Evolutionary conservation across 2,113 vertebrate species (phyloP).

Genomic region (Nycticebus coucang): DNA sequence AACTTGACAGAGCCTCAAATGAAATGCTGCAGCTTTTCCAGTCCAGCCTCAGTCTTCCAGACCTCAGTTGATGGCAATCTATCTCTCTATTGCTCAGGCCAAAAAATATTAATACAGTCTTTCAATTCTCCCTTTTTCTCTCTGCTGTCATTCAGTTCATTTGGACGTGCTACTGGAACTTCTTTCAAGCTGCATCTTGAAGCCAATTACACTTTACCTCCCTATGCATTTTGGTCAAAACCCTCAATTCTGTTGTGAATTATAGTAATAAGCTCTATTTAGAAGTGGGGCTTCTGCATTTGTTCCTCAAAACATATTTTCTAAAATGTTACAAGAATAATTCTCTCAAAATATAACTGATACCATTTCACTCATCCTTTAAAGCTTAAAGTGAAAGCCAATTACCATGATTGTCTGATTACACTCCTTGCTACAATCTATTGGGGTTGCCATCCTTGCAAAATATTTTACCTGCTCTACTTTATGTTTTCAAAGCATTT

Average conservation of each 20-base stretch:
- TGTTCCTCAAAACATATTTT: background rate
- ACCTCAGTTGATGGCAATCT: background rate
- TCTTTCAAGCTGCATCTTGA: background rate
- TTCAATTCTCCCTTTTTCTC: background rate
- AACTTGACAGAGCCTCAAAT: background rate
- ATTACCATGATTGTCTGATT: background rate
- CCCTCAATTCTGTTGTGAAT: background rate
- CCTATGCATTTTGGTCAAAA: background rate
- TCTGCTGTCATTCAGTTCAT: background rate
- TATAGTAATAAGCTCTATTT: background rate
- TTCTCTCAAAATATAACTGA: background rate
- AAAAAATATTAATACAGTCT: background rate
- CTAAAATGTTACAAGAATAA: background rate
- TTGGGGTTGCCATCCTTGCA: background rate
- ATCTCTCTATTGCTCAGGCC: background rate
- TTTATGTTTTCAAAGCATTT: background rate
- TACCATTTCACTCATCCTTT: background rate
- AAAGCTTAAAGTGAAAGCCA: background rate
- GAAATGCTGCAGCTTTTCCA: background rate
- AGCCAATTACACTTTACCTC: background rate
- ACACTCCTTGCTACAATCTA: background rate
- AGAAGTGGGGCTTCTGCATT: background rate
- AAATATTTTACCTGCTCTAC: background rate
- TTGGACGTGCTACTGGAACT: background rate
- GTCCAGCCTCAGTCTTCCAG: background rate